Evolutionary conservation across 2,113 vertebrate species (phyloP).

Genomic region (Hylia prasina): DNA sequence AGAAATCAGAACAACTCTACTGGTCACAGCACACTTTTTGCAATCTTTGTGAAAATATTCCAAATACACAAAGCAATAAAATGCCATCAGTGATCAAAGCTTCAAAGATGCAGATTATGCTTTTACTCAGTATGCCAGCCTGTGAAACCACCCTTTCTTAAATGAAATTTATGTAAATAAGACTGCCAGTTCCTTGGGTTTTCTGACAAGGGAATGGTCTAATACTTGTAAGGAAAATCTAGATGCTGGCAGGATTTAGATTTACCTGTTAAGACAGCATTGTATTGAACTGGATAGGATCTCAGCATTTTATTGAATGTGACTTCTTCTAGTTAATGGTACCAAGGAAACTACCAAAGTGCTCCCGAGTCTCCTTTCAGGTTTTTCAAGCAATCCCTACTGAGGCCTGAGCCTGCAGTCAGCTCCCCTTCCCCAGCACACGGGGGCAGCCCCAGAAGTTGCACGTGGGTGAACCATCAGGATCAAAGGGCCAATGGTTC

Average conservation of each 20-base stretch:
- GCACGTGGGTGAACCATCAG: rapidly evolving
- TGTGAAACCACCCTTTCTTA: neutral
- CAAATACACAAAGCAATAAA: slow-evolving; percentile 1
- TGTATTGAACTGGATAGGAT: neutral
- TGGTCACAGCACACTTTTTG: neutral
- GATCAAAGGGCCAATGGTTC: neutral
- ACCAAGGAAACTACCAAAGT: neutral
- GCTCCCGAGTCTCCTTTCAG: neutral
- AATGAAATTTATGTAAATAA: slow-evolving; percentile 19
- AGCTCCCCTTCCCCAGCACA: neutral
- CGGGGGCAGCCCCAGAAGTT: neutral
- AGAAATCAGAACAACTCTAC: neutral
- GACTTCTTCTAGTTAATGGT: neutral
- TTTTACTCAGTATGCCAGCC: neutral
- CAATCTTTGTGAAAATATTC: neutral
- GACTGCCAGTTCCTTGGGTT: neutral
- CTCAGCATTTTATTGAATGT: neutral
- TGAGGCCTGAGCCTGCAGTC: neutral
- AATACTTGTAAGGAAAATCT: neutral
- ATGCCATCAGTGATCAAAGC: neutral
- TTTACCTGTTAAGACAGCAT: neutral
- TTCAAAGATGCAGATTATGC: neutral
- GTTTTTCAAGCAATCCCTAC: neutral
- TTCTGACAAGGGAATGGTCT: neutral
- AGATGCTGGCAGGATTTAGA: neutral